These are phyloP conservation scores for Hylyphantes graminicola DNA, from an alignment of 1,140 invertebrate species.

Conservation along the genomic window DNA sequence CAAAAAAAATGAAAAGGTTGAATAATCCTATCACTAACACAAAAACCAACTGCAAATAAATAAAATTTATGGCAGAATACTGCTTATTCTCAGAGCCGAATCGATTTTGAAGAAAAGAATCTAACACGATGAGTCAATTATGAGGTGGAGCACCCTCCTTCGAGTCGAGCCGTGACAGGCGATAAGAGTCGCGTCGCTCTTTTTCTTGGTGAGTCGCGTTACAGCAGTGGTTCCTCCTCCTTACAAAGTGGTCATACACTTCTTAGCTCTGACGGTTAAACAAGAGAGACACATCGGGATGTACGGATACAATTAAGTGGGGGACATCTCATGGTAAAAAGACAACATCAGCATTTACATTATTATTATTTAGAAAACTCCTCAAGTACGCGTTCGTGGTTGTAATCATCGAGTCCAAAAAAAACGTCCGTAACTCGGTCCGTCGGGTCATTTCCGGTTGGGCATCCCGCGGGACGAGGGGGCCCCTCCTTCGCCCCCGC, in stretches of 20 bases:
- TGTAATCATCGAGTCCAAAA: no score
- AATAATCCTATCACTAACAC: constrained; percentile 50
- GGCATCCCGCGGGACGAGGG: constrained; percentile 50
- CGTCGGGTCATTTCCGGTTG: constrained; percentile 48
- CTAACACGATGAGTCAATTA: constrained; percentile 41
- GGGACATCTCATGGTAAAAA: constrained; percentile 54
- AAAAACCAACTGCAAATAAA: constrained; percentile 13
- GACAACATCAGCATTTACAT: constrained; percentile 38
- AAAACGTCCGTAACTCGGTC: no score
- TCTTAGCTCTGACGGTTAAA: constrained; percentile 43
- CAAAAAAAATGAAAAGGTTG: constrained; percentile 13
- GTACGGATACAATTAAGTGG: constrained; percentile 58
- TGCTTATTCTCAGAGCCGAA: constrained; percentile 1
- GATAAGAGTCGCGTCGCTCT: constrained; percentile 4
- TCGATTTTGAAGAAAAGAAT: constrained; percentile 30
- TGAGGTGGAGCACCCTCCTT: constrained; percentile 5
- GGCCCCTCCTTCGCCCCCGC: constrained; percentile 48
- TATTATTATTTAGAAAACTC: background rate
- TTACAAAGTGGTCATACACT: constrained; percentile 61
- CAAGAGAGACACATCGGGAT: constrained; percentile 53
- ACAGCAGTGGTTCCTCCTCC: constrained; percentile 41
- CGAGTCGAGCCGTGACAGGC: constrained; percentile 12
- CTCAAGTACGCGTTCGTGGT: no score
- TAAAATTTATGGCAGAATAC: constrained; percentile 18
- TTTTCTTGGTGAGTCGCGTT: background rate